Conservation (phyloP, 2,797 vertebrate species). For the Paramormyrops hopkinsi region DNA sequence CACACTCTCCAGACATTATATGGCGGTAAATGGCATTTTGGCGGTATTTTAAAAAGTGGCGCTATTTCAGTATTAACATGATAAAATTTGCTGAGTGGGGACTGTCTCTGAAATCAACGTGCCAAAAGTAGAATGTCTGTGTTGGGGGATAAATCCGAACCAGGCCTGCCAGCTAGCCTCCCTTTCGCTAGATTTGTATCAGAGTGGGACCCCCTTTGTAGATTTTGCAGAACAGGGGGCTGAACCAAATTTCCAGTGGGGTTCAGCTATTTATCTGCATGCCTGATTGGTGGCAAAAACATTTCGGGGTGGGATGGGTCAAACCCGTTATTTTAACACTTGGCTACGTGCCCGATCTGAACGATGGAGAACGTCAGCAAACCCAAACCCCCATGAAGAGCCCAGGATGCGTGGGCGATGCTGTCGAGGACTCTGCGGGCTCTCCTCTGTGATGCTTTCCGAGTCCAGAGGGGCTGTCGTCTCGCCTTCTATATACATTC, state of each 20-base stretch:
- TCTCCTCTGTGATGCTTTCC: not conserved
- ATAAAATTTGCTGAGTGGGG: not conserved
- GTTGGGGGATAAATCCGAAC: not conserved
- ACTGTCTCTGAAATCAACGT: not conserved
- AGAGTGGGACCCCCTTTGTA: not conserved
- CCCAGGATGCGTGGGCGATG: not conserved
- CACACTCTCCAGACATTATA: not conserved
- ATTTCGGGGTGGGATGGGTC: not conserved
- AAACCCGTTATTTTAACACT: not conserved
- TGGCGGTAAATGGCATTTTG: not conserved
- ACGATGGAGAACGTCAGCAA: not conserved
- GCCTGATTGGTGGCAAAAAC: not conserved
- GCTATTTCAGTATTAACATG: not conserved
- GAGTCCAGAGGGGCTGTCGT: not conserved
- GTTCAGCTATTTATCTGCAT: not conserved
- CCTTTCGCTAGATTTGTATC: not conserved
- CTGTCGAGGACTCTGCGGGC: not conserved
- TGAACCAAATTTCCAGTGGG: not conserved
- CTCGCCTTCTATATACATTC: not conserved
- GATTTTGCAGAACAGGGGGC: not conserved
- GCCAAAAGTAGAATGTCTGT: not conserved
- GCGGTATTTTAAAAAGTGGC: not conserved
- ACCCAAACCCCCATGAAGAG: not conserved
- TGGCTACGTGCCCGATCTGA: not conserved
- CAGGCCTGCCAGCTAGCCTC: not conserved